Evolutionary conservation across 2,888 invertebrate species (phyloP), one percentile per base, ranked within the genome.

Genomic region (Patella caerulea): DNA sequence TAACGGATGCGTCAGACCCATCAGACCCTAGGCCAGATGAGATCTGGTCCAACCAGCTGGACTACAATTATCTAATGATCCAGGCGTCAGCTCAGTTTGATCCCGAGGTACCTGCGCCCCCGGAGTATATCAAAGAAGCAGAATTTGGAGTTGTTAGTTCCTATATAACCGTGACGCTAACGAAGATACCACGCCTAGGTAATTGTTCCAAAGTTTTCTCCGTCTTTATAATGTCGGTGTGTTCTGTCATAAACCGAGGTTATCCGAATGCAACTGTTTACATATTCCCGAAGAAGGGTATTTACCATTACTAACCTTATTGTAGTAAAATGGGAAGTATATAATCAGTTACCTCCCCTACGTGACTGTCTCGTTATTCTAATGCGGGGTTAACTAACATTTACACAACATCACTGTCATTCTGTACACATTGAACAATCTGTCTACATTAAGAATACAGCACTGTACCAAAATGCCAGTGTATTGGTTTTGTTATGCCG

Each of bases 141-240:
- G 55, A 73, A n/a, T 73, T 73, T 54, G 73, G 73, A 24, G 55
- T 73, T 17, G 29, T 45, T 9, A 12, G 19, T 17, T 54, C 73
- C 9, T 17, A 34, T 54, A 24, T 56, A 19, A 73, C 19, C 15
- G 17, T 73, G 19, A n/a, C 0, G 11, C 73, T 53, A 29, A 73
- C 73, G 14, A 73, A 73, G 19, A 54, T 73, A 24, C 54, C 24
- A 54, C 19, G 19, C 45, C 12, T 19, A 24, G 19, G 14, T 59
- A 34, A 19, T 11, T 24, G 45, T 19, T 65, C 12, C 12, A 65
- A 9, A 5, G 19, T 19, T 65, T 65, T n/a, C 29, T 29, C 29
- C 29, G 2, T 29, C 29, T 29, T 29, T 29, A 29, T 2, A 29
- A 29, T 29, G 29, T 29, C 29, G 29, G 2, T 29, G 29, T 29